Evolutionary conservation across 1,140 invertebrate species (phyloP).

Genomic region (Habropoda laboriosa): DNA sequence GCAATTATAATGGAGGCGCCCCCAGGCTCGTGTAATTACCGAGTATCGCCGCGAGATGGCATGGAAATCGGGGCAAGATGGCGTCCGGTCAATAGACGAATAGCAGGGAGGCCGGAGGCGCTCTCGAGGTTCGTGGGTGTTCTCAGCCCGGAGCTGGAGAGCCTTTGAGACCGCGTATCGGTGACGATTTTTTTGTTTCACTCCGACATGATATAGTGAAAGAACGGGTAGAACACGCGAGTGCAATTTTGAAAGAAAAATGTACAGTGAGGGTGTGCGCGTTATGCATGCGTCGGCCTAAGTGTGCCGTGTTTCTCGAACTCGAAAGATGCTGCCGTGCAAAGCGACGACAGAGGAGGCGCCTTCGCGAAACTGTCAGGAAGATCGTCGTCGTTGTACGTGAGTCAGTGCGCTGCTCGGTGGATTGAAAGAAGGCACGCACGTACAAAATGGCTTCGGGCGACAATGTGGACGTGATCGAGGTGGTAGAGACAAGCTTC

Average conservation of each 20-base stretch:
- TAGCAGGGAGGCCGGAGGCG: constrained; percentile 52
- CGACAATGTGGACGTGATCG: constrained; percentile 86
- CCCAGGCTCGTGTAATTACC: neutral
- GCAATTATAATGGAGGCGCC: neutral
- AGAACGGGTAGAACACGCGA: constrained; percentile 21
- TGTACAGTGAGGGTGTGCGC: constrained; percentile 27
- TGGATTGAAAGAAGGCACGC: constrained; percentile 61
- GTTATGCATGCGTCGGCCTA: constrained; percentile 45
- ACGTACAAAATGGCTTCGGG: constrained; percentile 86
- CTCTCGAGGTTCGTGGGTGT: constrained; percentile 51
- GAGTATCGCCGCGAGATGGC: constrained; percentile 1
- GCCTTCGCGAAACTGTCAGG: constrained; percentile 61
- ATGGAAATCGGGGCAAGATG: constrained; percentile 46
- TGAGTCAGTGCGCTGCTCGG: constrained; percentile 61
- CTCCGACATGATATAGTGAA: no score
- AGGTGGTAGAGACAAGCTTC: constrained; percentile 82
- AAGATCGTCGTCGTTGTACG: constrained; percentile 54
- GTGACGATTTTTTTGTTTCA: constrained; percentile 8
- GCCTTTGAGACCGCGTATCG: constrained; percentile 31
- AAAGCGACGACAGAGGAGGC: constrained; percentile 61
- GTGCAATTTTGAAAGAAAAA: constrained; percentile 9
- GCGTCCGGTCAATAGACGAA: constrained; percentile 75
- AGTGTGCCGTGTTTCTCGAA: constrained; percentile 32
- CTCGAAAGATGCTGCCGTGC: constrained; percentile 41
- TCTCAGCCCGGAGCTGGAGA: constrained; percentile 44